Percentiles rank a stretch among this genome's conserved stretches.
These are phyloP conservation scores for Idaea aversata DNA, from an alignment of 2,888 invertebrate genomes.

Conservation along the genomic window DNA sequence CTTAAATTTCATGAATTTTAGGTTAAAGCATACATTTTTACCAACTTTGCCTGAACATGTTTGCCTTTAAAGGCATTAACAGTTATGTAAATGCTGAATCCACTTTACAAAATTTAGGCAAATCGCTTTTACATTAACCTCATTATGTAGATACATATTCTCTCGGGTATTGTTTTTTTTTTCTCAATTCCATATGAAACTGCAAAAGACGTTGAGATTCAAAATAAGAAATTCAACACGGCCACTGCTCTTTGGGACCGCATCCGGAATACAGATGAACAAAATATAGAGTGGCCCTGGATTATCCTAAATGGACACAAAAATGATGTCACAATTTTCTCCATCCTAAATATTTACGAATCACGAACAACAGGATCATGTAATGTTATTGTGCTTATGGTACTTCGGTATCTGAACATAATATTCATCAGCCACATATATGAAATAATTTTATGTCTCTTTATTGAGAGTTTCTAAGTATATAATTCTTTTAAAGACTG, in stretches of 20 bases:
- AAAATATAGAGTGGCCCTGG: conserved; percentile 53
- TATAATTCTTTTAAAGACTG: neutral
- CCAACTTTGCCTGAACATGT: conserved; percentile 35
- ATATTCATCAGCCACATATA: neutral
- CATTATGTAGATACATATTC: conserved; percentile 20
- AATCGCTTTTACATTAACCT: conserved; percentile 33
- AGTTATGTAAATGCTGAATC: conserved; percentile 43
- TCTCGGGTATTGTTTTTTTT: conserved; percentile 20
- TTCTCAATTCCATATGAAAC: conserved; percentile 17
- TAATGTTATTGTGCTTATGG: neutral
- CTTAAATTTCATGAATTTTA: conserved; percentile 23
- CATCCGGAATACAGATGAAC: conserved; percentile 61
- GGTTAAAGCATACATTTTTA: conserved; percentile 39
- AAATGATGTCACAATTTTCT: conserved; percentile 47
- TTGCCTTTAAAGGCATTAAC: conserved; percentile 39
- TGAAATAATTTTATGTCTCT: neutral
- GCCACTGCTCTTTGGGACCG: conserved; percentile 40
- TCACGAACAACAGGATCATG: conserved; percentile 4
- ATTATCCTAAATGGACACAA: conserved; percentile 50
- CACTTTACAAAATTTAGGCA: conserved; percentile 35
- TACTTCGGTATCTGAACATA: neutral
- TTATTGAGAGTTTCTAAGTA: too few species aligned
- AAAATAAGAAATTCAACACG: conserved; percentile 58
- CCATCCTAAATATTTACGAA: conserved; percentile 27
- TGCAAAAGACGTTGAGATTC: conserved; percentile 47